phyloP scores from a whole-genome alignment of 2,113 vertebrate species.

The Sula dactylatra region DNA sequence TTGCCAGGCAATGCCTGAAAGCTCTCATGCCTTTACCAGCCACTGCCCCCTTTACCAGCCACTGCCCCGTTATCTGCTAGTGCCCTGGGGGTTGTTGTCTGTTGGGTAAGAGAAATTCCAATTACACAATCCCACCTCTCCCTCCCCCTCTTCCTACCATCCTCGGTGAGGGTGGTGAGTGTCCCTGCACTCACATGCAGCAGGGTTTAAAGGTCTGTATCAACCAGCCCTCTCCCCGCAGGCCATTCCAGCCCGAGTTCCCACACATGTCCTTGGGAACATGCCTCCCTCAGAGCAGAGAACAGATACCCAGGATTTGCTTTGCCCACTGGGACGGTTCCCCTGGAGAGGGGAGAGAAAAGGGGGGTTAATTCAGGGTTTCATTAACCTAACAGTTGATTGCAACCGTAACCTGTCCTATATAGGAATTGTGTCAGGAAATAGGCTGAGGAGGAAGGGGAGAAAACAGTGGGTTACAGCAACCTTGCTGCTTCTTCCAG shows the following conservation, averaged over 20 bases:
- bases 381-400: conserved; percentile 42
- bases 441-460: background rate
- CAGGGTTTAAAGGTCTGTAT: background rate
- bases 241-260: background rate
- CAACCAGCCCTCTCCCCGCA: background rate
- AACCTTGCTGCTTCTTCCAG: background rate
- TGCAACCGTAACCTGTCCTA: conserved; percentile 21
- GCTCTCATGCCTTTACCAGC: background rate
- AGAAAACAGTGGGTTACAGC: background rate
- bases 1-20: background rate
- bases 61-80: background rate
- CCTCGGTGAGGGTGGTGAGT: background rate
- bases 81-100: background rate
- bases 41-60: background rate
- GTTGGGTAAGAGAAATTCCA: background rate
- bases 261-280: background rate
- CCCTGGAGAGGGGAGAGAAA: background rate
- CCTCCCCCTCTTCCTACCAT: background rate
- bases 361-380: background rate
- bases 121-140: background rate
- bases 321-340: background rate
- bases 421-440: conserved; percentile 37
- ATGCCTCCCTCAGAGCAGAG: background rate
- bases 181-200: too few species aligned
- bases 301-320: background rate